Evolutionary conservation across 2,888 invertebrate species (phyloP).

Genomic region (Drymonia ruficornis): DNA sequence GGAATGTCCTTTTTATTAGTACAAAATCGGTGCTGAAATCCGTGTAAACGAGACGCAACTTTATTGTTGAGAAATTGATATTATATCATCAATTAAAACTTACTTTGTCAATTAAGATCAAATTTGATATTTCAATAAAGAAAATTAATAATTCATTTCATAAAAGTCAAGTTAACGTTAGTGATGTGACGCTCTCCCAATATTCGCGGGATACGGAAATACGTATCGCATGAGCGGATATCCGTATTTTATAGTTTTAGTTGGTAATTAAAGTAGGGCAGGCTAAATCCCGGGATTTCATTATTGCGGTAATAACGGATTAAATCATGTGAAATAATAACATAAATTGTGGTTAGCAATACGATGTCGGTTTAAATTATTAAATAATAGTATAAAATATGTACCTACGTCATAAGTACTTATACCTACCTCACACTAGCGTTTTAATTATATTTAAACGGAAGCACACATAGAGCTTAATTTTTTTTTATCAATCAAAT

Average conservation of each 20-base stretch:
- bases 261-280: constrained; percentile 18
- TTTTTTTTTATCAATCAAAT: too few relatives aligned
- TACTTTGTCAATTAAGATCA: constrained; percentile 25
- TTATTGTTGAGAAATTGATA: constrained; percentile 16
- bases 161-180: not conserved
- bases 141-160: constrained; percentile 13
- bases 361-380: not conserved
- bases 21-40: constrained; percentile 3
- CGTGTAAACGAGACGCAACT: not conserved
- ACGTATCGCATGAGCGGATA: constrained; percentile 17
- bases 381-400: too few relatives aligned
- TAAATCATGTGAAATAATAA: constrained; percentile 8
- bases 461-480: too few relatives aligned
- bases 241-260: constrained; percentile 29
- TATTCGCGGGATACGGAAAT: constrained; percentile 2
- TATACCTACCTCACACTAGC: too few relatives aligned
- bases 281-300: constrained; percentile 23
- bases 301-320: constrained; percentile 19
- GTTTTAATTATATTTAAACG: too few relatives aligned
- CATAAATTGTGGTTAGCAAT: constrained; percentile 5
- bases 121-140: constrained; percentile 22
- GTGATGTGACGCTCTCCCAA: not conserved
- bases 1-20: too few relatives aligned
- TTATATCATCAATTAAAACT: constrained; percentile 27
- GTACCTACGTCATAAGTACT: too few relatives aligned